Conservation (phyloP, 2,113 vertebrate genomes). For the Illadopsis cleaveri region DNA sequence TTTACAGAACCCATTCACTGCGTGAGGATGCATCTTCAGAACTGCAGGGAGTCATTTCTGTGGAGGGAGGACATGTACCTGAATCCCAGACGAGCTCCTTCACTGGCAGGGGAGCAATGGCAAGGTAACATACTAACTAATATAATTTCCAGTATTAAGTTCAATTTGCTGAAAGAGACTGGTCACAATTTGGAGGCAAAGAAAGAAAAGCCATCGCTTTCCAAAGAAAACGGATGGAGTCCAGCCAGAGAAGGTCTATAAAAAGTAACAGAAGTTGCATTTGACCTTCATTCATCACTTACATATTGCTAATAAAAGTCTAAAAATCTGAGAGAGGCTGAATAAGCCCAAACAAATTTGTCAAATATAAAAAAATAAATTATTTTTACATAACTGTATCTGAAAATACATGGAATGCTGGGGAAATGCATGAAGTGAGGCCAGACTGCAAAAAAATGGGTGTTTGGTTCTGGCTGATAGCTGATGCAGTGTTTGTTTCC, state of each 20-base stretch:
- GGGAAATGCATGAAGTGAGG: not conserved
- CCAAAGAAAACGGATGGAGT: not conserved
- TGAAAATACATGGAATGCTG: not conserved
- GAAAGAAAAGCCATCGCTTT: not conserved
- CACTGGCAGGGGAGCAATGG: conserved; percentile 75
- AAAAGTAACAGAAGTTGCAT: not conserved
- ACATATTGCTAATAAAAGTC: not conserved
- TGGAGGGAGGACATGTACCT: conserved; percentile 70
- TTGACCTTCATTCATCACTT: not conserved
- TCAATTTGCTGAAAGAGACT: not conserved
- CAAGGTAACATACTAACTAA: conserved; percentile 78
- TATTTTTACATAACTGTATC: not conserved
- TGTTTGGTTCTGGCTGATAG: not conserved
- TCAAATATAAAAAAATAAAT: not conserved
- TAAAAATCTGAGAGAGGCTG: not conserved
- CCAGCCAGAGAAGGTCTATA: not conserved
- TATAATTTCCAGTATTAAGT: not conserved
- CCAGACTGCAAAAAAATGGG: not conserved
- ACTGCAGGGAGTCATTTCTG: conserved; percentile 70
- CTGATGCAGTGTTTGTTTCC: not conserved
- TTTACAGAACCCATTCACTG: conserved; percentile 76
- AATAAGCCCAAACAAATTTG: not conserved
- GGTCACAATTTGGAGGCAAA: not conserved
- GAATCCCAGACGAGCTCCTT: conserved; percentile 71
- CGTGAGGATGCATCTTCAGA: conserved; percentile 73